phyloP scores from a whole-genome alignment of 2,797 vertebrate species.

The Anabas testudineus region DNA sequence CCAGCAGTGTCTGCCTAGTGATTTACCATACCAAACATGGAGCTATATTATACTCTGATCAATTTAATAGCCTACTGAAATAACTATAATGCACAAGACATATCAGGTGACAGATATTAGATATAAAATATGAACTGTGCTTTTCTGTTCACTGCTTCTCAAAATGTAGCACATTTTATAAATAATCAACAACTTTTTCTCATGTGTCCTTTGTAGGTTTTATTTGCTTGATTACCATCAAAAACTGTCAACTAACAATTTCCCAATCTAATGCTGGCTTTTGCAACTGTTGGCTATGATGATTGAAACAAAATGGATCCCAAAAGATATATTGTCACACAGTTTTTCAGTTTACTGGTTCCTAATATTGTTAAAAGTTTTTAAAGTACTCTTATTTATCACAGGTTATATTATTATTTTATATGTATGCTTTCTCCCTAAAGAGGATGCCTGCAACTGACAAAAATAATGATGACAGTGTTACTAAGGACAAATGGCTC shows the following conservation, averaged over 20 bases:
- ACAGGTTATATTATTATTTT: not conserved
- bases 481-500: not conserved
- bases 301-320: not conserved
- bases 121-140: conserved; percentile 41
- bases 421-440: not conserved
- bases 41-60: conserved; percentile 63
- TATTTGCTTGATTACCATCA: conserved; percentile 2
- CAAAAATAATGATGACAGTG: not conserved
- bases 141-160: conserved; percentile 17
- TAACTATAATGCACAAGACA: conserved; percentile 47
- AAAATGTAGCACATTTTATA: conserved; percentile 23
- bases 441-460: not conserved
- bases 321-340: no score
- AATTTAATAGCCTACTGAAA: conserved; percentile 56
- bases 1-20: conserved; percentile 49
- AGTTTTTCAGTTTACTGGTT: not conserved
- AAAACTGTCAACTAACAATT: not conserved
- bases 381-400: not conserved
- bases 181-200: not conserved
- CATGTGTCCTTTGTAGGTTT: conserved; percentile 14
- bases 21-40: conserved; percentile 56
- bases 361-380: not conserved
- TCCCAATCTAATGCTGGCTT: conserved; percentile 19
- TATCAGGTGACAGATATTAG: conserved; percentile 45
- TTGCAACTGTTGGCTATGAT: not conserved